These are phyloP conservation scores for Stichodactyla mertensii DNA, from an alignment of 64 coral and sea anemone species.

Conservation along the genomic window DNA sequence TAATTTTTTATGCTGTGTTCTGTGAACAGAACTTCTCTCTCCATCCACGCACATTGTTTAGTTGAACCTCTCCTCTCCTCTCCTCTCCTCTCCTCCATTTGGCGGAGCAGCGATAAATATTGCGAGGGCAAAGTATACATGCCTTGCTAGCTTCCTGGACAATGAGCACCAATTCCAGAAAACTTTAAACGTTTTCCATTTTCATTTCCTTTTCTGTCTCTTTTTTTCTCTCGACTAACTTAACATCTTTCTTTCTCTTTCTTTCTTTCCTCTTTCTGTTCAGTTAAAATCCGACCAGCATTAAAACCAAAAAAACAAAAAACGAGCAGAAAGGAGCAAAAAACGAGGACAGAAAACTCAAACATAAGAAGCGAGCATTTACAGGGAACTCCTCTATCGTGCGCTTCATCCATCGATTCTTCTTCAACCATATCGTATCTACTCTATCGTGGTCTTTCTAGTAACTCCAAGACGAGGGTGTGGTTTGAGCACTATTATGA, in stretches of 20 bases:
- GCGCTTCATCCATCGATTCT: neutral
- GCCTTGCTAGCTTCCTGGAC: no score
- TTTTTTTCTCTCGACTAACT: neutral
- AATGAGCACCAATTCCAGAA: no score
- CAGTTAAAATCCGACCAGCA: neutral
- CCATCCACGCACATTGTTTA: no score
- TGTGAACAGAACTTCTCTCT: no score
- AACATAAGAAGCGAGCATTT: neutral
- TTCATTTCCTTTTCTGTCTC: neutral
- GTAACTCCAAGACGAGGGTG: constrained; percentile 20
- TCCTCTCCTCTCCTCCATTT: no score
- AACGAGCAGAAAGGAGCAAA: no score
- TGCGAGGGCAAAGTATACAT: no score
- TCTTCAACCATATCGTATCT: constrained; percentile 8
- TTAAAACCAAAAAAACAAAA: no score
- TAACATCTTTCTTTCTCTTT: neutral
- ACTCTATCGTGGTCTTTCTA: constrained; percentile 46
- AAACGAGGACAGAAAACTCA: neutral
- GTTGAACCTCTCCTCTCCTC: no score
- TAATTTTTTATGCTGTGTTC: no score
- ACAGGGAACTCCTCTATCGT: neutral
- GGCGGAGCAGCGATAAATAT: no score
- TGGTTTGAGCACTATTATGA: constrained; percentile 52
- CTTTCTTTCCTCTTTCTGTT: neutral
- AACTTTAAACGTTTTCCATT: neutral